Percentiles rank a stretch among this genome's conserved stretches.
phyloP scores from a whole-genome alignment of 2,888 invertebrate genomes.

The Lissocephala sabroskyi region DNA sequence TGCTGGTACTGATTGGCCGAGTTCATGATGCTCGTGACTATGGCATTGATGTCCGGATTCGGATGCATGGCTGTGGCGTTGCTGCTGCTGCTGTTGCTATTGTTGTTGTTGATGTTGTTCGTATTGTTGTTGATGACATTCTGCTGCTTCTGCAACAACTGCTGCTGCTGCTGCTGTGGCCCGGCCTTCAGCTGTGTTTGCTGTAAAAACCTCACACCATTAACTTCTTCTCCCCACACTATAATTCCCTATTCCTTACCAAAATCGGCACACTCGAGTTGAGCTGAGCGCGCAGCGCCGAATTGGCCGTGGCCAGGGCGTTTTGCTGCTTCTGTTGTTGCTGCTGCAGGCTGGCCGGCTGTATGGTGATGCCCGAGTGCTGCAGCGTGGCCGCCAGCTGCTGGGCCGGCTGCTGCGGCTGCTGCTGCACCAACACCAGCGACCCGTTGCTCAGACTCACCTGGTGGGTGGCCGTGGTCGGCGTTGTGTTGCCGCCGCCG shows the following conservation, averaged over 20 bases:
- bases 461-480: constrained; percentile 65
- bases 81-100: constrained; percentile 35
- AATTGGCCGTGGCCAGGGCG: constrained; percentile 72
- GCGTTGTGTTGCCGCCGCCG: constrained; percentile 39
- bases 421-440: constrained; percentile 69
- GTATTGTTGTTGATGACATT: constrained; percentile 22
- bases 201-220: constrained; percentile 72
- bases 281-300: constrained; percentile 68
- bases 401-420: constrained; percentile 51
- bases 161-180: constrained; percentile 59
- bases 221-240: no score
- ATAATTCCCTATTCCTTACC: no score
- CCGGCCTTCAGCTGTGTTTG: constrained; percentile 80
- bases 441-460: constrained; percentile 70
- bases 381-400: constrained; percentile 51
- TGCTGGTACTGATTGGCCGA: constrained; percentile 86
- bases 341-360: constrained; percentile 67
- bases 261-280: constrained; percentile 78
- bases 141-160: constrained; percentile 44
- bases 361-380: constrained; percentile 68
- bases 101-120: constrained; percentile 38
- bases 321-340: constrained; percentile 33
- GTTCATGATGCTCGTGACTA: constrained; percentile 86
- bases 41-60: constrained; percentile 81
- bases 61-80: constrained; percentile 63